phyloP scores from a whole-genome alignment of 1,140 invertebrate species.

The Drosophila lacertosa region DNA sequence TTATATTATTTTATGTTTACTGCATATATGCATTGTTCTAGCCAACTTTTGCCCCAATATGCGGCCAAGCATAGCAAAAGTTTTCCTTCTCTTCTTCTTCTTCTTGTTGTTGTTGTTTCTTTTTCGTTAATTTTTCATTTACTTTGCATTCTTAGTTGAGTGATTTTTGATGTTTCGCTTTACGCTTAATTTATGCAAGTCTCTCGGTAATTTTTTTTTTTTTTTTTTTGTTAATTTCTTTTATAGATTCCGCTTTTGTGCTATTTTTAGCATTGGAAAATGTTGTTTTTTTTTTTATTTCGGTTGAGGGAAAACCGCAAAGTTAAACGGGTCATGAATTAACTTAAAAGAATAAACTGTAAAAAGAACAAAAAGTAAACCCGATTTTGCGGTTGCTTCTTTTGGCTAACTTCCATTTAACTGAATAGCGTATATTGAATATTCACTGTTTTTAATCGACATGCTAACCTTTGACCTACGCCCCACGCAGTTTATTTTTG shows the following conservation, averaged over 20 bases:
- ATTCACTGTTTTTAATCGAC: no score
- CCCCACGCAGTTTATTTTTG: not conserved
- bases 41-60: conserved; percentile 39
- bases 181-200: conserved; percentile 37
- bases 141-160: conserved; percentile 41
- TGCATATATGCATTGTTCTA: conserved; percentile 24
- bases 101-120: not conserved
- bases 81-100: not conserved
- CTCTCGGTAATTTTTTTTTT: not conserved
- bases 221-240: not conserved
- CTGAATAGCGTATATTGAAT: no score
- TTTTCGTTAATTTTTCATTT: conserved; percentile 37
- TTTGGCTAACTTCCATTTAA: not conserved
- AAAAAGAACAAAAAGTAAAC: no score
- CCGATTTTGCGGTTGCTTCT: not conserved
- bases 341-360: no score
- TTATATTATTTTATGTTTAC: conserved; percentile 9
- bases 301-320: conserved; percentile 1
- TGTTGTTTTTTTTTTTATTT: conserved; percentile 1
- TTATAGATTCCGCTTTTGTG: not conserved
- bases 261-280: conserved; percentile 17
- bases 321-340: conserved; percentile 34
- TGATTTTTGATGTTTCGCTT: conserved; percentile 47
- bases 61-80: conserved; percentile 22
- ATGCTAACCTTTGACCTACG: no score